phyloP scores from a whole-genome alignment of 2,113 vertebrate species.

The Myotis yumanensis region DNA sequence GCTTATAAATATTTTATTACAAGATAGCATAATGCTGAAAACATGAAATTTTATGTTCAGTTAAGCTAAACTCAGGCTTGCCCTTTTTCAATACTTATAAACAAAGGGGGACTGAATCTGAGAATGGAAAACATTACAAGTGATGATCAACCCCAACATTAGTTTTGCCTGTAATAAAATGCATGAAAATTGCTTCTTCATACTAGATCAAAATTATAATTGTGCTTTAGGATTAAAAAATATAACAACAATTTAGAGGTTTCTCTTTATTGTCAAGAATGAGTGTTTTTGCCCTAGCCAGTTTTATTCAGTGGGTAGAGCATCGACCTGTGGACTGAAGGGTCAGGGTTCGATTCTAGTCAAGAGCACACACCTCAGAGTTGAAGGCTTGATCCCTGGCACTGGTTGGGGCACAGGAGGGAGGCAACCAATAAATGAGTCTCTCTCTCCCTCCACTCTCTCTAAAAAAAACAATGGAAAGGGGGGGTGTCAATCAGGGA shows the following conservation, averaged over 20 bases:
- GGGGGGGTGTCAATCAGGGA: too few relatives aligned
- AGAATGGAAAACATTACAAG: constrained; percentile 38
- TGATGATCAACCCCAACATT: constrained; percentile 23
- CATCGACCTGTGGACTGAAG: too few relatives aligned
- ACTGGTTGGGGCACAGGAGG: too few relatives aligned
- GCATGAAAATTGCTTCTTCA: constrained; percentile 37
- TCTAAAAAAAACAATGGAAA: too few relatives aligned
- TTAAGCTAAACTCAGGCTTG: constrained; percentile 48
- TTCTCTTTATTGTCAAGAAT: constrained; percentile 19
- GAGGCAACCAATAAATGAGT: too few relatives aligned
- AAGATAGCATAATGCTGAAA: constrained; percentile 60
- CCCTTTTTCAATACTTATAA: constrained; percentile 22
- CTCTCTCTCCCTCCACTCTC: too few relatives aligned
- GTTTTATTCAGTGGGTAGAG: too few relatives aligned
- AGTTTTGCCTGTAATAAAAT: constrained; percentile 59
- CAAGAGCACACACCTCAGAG: too few relatives aligned
- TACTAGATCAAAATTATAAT: constrained; percentile 50
- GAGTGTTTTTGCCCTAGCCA: not conserved
- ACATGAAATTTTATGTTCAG: constrained; percentile 55
- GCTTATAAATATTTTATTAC: constrained; percentile 70
- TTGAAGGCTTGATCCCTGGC: too few relatives aligned
- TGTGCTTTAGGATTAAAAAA: constrained; percentile 27
- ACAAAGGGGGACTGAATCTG: constrained; percentile 28
- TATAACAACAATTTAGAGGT: constrained; percentile 19
- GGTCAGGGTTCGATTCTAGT: too few relatives aligned